A percentile compares a stretch with the other conserved stretches of the same genome.
These are phyloP conservation scores for Drosophila prolongata DNA, from an alignment of 2,888 invertebrate genomes.

Conservation along the genomic window DNA sequence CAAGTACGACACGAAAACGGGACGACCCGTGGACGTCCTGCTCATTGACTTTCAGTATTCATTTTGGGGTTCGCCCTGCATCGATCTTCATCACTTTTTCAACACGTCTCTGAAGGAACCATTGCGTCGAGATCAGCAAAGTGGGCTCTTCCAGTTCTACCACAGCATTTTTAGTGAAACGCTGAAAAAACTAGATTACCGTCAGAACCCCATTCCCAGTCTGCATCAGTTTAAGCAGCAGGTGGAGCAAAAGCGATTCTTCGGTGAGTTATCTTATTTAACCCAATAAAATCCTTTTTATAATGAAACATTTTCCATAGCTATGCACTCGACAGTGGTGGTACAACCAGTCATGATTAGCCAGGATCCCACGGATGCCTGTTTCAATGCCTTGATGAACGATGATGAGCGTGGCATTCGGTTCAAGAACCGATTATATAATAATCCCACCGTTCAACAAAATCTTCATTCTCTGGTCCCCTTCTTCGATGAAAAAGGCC, in stretches of 20 bases:
- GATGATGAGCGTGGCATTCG: slow-evolving; percentile 80
- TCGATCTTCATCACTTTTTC: slow-evolving; percentile 83
- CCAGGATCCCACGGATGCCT: slow-evolving; percentile 81
- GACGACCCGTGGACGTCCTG: slow-evolving; percentile 75
- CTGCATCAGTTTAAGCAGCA: slow-evolving; percentile 78
- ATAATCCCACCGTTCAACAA: slow-evolving; percentile 80
- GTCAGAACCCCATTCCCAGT: slow-evolving; percentile 75
- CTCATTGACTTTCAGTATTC: slow-evolving; percentile 83
- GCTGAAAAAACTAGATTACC: slow-evolving; percentile 71
- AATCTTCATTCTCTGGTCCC: slow-evolving; percentile 81
- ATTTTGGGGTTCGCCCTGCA: slow-evolving; percentile 82
- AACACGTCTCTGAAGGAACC: slow-evolving; percentile 82
- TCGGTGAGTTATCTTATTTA: slow-evolving; percentile 59
- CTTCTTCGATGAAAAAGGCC: slow-evolving; percentile 78
- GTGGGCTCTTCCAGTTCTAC: slow-evolving; percentile 79
- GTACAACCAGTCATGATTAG: slow-evolving; percentile 82
- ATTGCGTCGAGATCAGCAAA: slow-evolving; percentile 75
- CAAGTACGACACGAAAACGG: slow-evolving; percentile 73
- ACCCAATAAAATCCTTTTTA: neutral
- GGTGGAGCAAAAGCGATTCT: slow-evolving; percentile 78
- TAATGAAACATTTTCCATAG: slow-evolving; percentile 49
- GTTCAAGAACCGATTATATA: slow-evolving; percentile 80
- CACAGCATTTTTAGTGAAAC: slow-evolving; percentile 71
- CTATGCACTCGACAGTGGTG: slow-evolving; percentile 78
- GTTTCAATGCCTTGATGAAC: slow-evolving; percentile 81